Conservation (phyloP, 2,113 vertebrate species). For the Brachirus orientalis region DNA sequence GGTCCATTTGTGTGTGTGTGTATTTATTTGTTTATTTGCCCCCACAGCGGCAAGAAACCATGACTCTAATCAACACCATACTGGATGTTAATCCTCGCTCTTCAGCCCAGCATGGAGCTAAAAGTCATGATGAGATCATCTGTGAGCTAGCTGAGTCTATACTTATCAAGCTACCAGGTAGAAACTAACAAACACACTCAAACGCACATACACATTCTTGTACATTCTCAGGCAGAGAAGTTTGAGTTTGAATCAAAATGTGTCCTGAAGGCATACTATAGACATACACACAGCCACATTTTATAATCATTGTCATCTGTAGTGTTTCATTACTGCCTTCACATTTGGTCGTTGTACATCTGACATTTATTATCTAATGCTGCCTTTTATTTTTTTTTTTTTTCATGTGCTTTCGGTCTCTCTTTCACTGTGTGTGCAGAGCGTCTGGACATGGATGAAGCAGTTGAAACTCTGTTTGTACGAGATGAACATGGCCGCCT, state of each 20-base stretch:
- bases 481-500: slow-evolving; percentile 80
- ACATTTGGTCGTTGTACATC: neutral
- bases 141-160: slow-evolving; percentile 79
- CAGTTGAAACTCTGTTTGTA: slow-evolving; percentile 78
- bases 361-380: neutral
- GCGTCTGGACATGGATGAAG: slow-evolving; percentile 81
- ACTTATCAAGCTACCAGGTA: slow-evolving; percentile 78
- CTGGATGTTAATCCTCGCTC: slow-evolving; percentile 84
- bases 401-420: neutral
- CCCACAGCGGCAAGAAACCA: slow-evolving; percentile 81
- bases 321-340: too few species aligned
- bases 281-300: too few species aligned
- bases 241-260: too few species aligned
- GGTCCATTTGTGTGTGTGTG: neutral
- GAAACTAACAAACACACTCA: neutral
- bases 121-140: slow-evolving; percentile 85
- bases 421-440: slow-evolving; percentile 68
- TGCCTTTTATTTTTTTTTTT: too few species aligned
- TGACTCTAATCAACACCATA: slow-evolving; percentile 80
- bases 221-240: too few species aligned
- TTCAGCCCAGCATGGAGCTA: slow-evolving; percentile 72
- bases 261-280: too few species aligned
- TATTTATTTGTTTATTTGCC: slow-evolving; percentile 17
- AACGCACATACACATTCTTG: neutral
- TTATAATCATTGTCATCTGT: too few species aligned